Percentiles rank a stretch among this genome's conserved stretches.
Conservation (phyloP, 2,888 invertebrate genomes). For the Mimachlamys varia region DNA sequence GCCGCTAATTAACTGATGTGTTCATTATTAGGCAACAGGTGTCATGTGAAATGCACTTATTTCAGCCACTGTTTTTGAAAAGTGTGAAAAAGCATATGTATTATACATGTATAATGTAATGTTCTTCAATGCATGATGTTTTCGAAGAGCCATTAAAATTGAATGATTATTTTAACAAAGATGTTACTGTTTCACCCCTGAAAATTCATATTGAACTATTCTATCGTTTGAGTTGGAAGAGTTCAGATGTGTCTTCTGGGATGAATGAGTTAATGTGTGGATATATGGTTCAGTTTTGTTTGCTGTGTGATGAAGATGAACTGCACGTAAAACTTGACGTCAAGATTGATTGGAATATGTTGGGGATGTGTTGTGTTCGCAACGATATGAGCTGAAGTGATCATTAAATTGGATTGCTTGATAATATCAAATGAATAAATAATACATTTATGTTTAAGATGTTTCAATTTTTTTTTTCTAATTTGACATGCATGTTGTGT, state of each 20-base stretch:
- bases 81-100: not conserved
- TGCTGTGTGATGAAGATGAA: not conserved
- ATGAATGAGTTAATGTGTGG: not conserved
- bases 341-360: not conserved
- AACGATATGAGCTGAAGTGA: not conserved
- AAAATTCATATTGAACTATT: too few relatives aligned
- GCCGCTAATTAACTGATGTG: too few relatives aligned
- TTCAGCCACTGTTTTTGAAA: not conserved
- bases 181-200: too few relatives aligned
- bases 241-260: not conserved
- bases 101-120: not conserved
- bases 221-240: too few relatives aligned
- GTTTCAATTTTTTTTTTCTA: not conserved
- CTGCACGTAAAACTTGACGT: not conserved
- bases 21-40: too few relatives aligned
- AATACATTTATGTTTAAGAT: not conserved
- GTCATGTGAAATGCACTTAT: not conserved
- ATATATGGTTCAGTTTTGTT: not conserved
- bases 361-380: not conserved
- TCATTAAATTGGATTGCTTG: not conserved
- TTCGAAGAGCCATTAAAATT: too few relatives aligned
- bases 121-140: not conserved
- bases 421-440: not conserved
- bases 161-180: too few relatives aligned
- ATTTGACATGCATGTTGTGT: too few relatives aligned